Base-by-base conservation (phyloP, 2,113 vertebrate species). In the Furnarius figulus region DNA sequence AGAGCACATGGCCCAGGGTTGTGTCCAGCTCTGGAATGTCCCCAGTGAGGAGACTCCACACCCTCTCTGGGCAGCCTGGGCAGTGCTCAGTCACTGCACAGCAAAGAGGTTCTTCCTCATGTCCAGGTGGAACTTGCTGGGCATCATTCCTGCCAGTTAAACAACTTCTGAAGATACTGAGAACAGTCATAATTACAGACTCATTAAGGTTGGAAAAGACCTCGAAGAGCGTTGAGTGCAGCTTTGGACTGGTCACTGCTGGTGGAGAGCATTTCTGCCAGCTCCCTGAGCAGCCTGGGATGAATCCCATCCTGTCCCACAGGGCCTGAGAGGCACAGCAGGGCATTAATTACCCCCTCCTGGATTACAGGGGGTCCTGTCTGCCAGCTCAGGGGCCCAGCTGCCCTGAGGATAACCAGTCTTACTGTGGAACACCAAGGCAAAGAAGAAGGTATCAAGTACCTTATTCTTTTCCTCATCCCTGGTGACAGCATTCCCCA, bases 61-160 rank as follows among this genome's bases (percentile, higher is more conserved):
- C 1, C 8, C 27, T 24, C 27, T 46, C 61, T 52, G 37, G 5
- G 2, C 27, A 22, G 4, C 28, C 37, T 59, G 37, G 33, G 81
- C 33, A 33, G 27, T 1, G 33, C 25, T 42, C 0, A 0, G 12
- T 15, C 58, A 50, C 14, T 66, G 35, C 59, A 2, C 17, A 37
- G 25, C 14, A 2, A 8, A 56, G 66, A 33, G 58, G 15, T 66
- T 66, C 52, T 58, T 23, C 37, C 50, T 33, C 37, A 0, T 13
- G 23, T 16, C 1, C 44, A 28, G 30, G 12, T 10, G 9, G 14
- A 58, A 44, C 31, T 7, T 33, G 3, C 22, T 66, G 42, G 31
- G 31, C 35, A 42, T 80, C 42, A 33, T 11, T 15, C 13, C 35
- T 58, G 25, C 42, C 25, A 35, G 30, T 35, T 65, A 42, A 50